A percentile compares a stretch with the other conserved stretches of the same genome.
phyloP scores from a whole-genome alignment of 2,113 vertebrate genomes.

The Uropsilus gracilis region DNA sequence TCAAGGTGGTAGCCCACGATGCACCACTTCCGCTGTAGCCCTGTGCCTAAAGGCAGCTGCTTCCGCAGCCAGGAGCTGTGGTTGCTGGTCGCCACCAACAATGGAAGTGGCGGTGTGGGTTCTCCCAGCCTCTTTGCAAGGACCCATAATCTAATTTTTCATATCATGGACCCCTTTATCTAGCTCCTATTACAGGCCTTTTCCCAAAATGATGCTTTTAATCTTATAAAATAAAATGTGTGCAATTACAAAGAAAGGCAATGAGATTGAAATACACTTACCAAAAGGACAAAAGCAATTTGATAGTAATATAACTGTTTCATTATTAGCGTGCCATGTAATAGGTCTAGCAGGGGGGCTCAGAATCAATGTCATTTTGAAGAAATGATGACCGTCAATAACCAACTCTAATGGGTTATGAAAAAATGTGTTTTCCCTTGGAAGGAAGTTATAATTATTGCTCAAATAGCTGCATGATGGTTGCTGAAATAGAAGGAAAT shows the following conservation, averaged over 20 bases:
- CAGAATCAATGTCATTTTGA: neutral
- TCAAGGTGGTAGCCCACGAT: neutral
- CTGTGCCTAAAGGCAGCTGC: neutral
- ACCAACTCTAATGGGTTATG: neutral
- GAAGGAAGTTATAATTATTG: neutral
- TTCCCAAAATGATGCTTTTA: constrained; percentile 22
- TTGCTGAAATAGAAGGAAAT: neutral
- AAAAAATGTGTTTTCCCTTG: neutral
- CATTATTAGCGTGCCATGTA: neutral
- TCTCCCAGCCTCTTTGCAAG: neutral
- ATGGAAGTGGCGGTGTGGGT: neutral
- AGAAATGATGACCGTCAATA: neutral
- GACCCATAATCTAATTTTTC: neutral
- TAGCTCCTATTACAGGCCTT: neutral
- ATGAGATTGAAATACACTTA: neutral
- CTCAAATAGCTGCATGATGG: neutral
- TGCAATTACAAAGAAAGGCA: neutral
- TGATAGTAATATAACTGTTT: neutral
- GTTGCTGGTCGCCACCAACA: neutral
- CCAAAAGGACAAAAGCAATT: neutral
- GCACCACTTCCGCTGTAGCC: too few relatives aligned
- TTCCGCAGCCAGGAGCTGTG: neutral
- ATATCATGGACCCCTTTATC: neutral
- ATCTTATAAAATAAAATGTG: neutral
- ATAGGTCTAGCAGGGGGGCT: neutral